Evolutionary conservation across 1,140 invertebrate species (phyloP).

Genomic region (Bombus superbus): DNA sequence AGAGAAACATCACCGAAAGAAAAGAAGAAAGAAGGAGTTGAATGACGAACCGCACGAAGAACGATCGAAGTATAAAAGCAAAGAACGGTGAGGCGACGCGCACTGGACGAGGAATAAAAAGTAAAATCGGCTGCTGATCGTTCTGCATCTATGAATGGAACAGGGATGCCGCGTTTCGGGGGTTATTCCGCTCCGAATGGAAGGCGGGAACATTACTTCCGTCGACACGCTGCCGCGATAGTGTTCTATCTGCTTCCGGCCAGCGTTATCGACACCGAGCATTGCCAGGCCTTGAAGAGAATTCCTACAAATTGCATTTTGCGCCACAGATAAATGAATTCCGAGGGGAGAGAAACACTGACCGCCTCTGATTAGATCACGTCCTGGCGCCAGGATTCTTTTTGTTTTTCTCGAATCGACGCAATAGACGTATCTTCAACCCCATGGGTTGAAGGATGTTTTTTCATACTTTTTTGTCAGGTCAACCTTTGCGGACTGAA

Average conservation of each 20-base stretch:
- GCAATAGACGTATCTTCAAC: neutral
- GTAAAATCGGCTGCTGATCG: constrained; percentile 9
- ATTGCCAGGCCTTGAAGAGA: constrained; percentile 60
- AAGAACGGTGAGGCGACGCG: neutral
- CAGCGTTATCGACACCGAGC: constrained; percentile 41
- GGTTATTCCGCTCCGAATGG: constrained; percentile 33
- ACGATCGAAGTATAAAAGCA: too few species aligned
- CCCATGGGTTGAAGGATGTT: neutral
- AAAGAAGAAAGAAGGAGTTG: neutral
- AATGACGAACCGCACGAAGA: neutral
- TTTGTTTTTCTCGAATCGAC: neutral
- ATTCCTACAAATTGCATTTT: constrained; percentile 61
- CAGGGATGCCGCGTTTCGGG: constrained; percentile 20
- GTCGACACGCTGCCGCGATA: constrained; percentile 50
- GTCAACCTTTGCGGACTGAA: neutral
- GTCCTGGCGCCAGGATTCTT: constrained; percentile 43
- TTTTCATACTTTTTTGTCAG: neutral
- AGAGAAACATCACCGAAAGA: neutral
- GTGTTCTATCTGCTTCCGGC: constrained; percentile 58
- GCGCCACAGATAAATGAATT: constrained; percentile 29
- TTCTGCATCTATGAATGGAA: constrained; percentile 41
- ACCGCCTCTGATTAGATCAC: constrained; percentile 25
- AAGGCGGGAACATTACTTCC: constrained; percentile 59
- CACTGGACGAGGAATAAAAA: constrained; percentile 1
- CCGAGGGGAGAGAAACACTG: constrained; percentile 4